Evolutionary conservation across 2,113 vertebrate species (phyloP), one percentile per base, ranked within the genome.

Genomic region (Megaceryle maxima): DNA sequence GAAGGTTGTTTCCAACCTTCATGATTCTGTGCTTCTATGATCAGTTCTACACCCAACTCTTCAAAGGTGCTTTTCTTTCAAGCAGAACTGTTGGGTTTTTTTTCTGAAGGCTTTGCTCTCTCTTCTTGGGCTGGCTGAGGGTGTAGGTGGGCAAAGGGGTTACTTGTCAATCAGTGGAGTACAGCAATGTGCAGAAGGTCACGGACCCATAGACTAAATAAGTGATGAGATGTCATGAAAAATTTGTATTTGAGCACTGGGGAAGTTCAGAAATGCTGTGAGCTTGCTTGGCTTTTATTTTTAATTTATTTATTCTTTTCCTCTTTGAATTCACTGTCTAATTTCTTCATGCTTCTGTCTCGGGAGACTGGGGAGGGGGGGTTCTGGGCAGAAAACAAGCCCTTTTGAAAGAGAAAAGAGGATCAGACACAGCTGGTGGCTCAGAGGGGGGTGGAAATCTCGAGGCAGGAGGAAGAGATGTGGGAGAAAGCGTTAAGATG

Each of bases 151-250:
- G 81, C 72, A 63, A 69, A 68, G 66, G 51, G 63, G 74, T 35
- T 59, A 7, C 74, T 6, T 4, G 0, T 55, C 77, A 29, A 0
- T 75, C 6, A 0, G n/a, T 44, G 31, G 76, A 48, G 70, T n/a
- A 28, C 80, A 51, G 75, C 5, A 10, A 69, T 33, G 7, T 4
- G 68, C 74, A 8, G 85, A 29, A 88, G 88, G 87, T 90, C 93
- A 85, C 1, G 1, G 90, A 80, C 55, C 79, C 63, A 1, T 41
- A 4, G 48, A 53, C 60, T 97, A 81, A 94, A 96, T 96, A 93
- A 96, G 85, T 96, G 88, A 96, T 95, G 93, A 94, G 88, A 75
- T 20, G 64, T 81, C 83, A 95, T 95, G 80, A 95, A 93, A 95
- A 94, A 94, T 94, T 84, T 24, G 73, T 68, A 16, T 39, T 37